phyloP scores from a whole-genome alignment of 1,140 invertebrate species.

The Tetraneura akinire region DNA sequence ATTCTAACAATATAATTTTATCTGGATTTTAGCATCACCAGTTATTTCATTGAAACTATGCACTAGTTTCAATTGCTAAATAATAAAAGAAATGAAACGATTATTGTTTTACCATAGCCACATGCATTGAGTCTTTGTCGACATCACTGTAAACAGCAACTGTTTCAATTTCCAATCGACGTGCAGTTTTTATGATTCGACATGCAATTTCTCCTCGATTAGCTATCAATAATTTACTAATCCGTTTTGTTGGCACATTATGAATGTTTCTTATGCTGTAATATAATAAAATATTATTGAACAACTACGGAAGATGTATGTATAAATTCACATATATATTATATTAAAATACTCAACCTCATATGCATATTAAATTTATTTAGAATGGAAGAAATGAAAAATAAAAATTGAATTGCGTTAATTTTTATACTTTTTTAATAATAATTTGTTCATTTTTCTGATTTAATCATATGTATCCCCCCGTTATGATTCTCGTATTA shows the following conservation, averaged over 20 bases:
- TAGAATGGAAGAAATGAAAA: neutral
- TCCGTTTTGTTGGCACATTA: conserved; percentile 20
- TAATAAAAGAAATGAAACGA: conserved; percentile 34
- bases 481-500: too few species aligned
- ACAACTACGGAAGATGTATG: too few species aligned
- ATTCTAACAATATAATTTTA: too few species aligned
- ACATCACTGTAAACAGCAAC: conserved; percentile 96
- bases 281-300: neutral
- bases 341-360: conserved; percentile 22
- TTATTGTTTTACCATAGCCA: conserved; percentile 67
- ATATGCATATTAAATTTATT: conserved; percentile 18
- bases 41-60: too few species aligned
- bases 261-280: neutral
- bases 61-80: neutral
- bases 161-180: conserved; percentile 84
- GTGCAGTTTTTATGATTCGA: conserved; percentile 84
- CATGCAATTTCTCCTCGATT: conserved; percentile 98
- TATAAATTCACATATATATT: neutral
- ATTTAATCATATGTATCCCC: too few species aligned
- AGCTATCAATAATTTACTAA: conserved; percentile 71
- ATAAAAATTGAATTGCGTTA: neutral
- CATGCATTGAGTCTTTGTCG: conserved; percentile 81
- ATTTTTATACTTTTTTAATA: neutral
- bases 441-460: neutral
- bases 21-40: too few species aligned